Evolutionary conservation across 2,797 vertebrate genomes (phyloP), one percentile per base, ranked within the genome.

Genomic region (Enteromius unitaeniatus): DNA sequence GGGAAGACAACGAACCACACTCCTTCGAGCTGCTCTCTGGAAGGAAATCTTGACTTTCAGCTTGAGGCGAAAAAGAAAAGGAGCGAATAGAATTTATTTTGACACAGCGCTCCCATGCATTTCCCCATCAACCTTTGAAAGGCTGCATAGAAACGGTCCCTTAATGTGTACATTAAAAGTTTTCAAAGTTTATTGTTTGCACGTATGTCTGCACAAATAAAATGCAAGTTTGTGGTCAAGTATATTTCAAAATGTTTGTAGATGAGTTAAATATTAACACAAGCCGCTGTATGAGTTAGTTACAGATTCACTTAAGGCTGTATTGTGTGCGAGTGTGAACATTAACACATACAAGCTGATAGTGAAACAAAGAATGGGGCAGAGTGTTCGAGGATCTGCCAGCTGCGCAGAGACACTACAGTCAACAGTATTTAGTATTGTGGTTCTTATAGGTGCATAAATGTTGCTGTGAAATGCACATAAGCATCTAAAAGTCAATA

Each of bases 1-100:
- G 75, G 70, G 49, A 68, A 60, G 73, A 69, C 40, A 62, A 55
- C 64, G n/a, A 64, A 77, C 80, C 67, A 34, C 81, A 55, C 68
- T 76, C 78, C 53, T 67, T 40, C 42, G 28, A 78, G 77, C 73
- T 67, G 53, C 3, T 74, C 42, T 79, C 37, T 60, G 49, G n/a
- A 70, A 70, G 76, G 81, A 87, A 77, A 79, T 83, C 81, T 83
- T 49, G 62, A 86, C 76, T 68, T 86, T 75, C 58, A 79, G 73
- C 40, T 83, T 26, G 49, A 75, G 69, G 69, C 26, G 13, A 45
- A 81, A 64, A 17, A 49, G 60, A 45, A 40, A 83, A 34, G 21
- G 49, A 68, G 69, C 7, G 19, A 75, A 80, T 15, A 47, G 60
- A 78, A 62, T 78, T 62, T 62, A 79, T 86, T 79, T 80, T 74